A percentile compares a stretch with the other conserved stretches of the same genome.
Evolutionary conservation across 2,888 invertebrate genomes (phyloP).

Genomic region (Sarcophaga rosellei): DNA sequence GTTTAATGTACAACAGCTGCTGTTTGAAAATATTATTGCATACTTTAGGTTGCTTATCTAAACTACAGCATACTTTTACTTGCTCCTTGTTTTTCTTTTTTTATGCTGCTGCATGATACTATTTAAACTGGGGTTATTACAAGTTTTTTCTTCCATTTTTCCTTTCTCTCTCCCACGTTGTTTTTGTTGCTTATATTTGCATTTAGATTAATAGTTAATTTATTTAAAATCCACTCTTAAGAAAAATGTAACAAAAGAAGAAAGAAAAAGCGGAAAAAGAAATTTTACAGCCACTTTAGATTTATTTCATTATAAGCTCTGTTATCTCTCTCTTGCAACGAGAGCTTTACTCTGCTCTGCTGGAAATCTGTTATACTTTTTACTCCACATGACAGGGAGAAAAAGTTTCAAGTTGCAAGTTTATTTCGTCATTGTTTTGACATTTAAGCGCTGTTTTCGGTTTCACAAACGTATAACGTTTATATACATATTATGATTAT

Average conservation of each 20-base stretch:
- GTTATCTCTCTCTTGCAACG: no score
- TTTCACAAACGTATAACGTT: not conserved
- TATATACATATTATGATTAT: constrained; percentile 15
- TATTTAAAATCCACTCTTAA: constrained; percentile 41
- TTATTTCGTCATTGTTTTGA: not conserved
- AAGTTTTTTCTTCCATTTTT: not conserved
- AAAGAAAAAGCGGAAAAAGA: not conserved
- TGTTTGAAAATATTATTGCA: not conserved
- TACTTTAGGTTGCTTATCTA: constrained; percentile 16
- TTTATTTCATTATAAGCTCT: constrained; percentile 30
- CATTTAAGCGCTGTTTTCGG: not conserved
- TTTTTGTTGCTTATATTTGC: constrained; percentile 10
- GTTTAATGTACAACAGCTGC: not conserved
- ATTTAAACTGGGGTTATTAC: no score
- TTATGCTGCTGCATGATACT: not conserved
- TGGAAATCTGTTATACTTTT: not conserved
- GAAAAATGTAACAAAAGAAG: not conserved
- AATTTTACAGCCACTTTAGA: constrained; percentile 11
- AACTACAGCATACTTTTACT: constrained; percentile 25
- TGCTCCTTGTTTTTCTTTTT: not conserved
- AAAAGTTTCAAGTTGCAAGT: no score
- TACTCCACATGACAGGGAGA: not conserved
- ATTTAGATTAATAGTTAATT: constrained; percentile 53
- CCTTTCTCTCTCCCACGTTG: no score
- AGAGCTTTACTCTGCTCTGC: no score